These are phyloP conservation scores for Thecophora atra DNA, from an alignment of 2,888 invertebrate genomes.

Conservation along the genomic window DNA sequence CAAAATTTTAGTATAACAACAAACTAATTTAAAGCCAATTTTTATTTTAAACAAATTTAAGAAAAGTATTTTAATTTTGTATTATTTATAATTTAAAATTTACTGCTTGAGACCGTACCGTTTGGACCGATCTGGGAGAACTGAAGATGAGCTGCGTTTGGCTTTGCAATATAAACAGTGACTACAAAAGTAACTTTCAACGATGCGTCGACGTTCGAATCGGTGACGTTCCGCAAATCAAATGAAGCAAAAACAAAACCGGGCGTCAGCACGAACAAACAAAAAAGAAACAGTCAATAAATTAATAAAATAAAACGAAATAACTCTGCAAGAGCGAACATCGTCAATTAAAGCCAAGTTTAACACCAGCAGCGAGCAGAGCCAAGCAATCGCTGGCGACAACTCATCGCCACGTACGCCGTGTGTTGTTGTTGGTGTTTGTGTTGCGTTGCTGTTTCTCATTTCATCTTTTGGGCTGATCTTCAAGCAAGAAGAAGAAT, in stretches of 20 bases:
- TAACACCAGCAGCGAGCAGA: background rate
- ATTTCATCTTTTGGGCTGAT: background rate
- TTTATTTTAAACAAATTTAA: conserved; percentile 41
- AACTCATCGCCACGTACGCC: background rate
- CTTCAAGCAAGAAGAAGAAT: background rate
- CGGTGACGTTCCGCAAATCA: conserved; percentile 36
- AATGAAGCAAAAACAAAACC: conserved; percentile 35
- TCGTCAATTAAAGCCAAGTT: conserved; percentile 28
- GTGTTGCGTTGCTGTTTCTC: background rate
- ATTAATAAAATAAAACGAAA: conserved; percentile 10
- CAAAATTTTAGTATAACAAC: no score
- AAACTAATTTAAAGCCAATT: no score
- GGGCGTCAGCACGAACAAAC: conserved; percentile 33
- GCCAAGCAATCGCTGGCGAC: background rate
- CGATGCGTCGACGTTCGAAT: conserved; percentile 36
- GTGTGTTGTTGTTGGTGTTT: background rate
- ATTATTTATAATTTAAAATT: conserved; percentile 42
- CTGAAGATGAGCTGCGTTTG: conserved; percentile 65
- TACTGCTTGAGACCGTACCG: conserved; percentile 61
- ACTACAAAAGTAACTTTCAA: conserved; percentile 44
- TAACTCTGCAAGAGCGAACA: conserved; percentile 16
- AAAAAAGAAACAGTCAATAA: conserved; percentile 11
- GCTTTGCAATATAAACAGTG: conserved; percentile 66
- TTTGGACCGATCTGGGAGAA: conserved; percentile 66
- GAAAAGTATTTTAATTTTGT: no score